Conservation (phyloP, 2,797 vertebrate genomes). For the Chloroceryle amazona region DNA sequence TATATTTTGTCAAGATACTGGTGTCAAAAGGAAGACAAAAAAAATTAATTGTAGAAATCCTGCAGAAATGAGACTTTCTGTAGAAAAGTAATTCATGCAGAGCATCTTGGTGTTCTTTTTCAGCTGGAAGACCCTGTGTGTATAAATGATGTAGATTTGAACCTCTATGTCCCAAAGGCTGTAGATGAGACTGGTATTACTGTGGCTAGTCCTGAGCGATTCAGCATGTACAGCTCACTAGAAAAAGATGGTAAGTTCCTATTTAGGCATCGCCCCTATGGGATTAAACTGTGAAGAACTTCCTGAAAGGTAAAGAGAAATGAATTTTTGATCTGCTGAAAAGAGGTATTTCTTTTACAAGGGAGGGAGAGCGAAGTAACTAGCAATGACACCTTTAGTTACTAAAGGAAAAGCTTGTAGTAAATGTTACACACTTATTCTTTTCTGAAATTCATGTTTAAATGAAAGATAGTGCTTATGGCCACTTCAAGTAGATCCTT, state of each 20-base stretch:
- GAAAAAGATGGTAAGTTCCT: constrained; percentile 87
- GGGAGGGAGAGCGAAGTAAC: neutral
- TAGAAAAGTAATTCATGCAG: neutral
- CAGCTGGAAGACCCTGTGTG: constrained; percentile 80
- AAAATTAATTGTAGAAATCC: neutral
- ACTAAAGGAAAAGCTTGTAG: neutral
- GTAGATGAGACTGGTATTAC: constrained; percentile 95
- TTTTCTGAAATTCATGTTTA: neutral
- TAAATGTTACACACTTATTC: neutral
- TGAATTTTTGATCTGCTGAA: neutral
- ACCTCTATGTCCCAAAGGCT: constrained; percentile 92
- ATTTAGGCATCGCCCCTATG: fast-evolving
- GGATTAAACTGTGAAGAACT: neutral
- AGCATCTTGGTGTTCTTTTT: neutral
- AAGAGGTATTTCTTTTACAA: neutral
- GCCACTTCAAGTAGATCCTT: neutral
- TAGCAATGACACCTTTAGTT: neutral
- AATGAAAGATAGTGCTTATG: neutral
- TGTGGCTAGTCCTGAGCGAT: constrained; percentile 91
- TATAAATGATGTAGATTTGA: constrained; percentile 92
- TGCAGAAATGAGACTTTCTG: neutral
- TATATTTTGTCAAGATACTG: neutral
- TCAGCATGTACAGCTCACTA: constrained; percentile 80
- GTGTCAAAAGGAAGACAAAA: neutral
- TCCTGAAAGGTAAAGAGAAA: neutral